These are phyloP conservation scores for Rousettus madagascariensis DNA, from an alignment of 2,797 vertebrate genomes.

Conservation along the genomic window DNA sequence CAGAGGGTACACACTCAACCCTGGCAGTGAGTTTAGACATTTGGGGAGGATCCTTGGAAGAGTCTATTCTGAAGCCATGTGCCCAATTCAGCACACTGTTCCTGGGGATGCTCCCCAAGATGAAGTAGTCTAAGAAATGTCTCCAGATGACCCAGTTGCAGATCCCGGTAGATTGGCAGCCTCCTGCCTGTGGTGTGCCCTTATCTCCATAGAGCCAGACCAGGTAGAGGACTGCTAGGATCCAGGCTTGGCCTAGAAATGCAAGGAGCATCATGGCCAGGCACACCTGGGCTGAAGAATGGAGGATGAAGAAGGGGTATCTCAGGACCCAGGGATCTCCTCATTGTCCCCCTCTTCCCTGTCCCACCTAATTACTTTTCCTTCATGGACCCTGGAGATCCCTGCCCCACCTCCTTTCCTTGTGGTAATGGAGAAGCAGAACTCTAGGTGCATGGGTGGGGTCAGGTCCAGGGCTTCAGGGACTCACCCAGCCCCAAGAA, in stretches of 20 bases:
- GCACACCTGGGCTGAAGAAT: constrained; percentile 84
- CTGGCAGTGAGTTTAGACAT: rapidly evolving
- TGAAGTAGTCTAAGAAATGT: constrained; percentile 87
- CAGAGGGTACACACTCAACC: background rate
- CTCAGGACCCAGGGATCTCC: background rate
- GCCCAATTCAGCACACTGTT: rapidly evolving
- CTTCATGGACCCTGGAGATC: background rate
- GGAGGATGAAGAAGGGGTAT: background rate
- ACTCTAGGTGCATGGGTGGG: background rate
- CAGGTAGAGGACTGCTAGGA: constrained; percentile 82
- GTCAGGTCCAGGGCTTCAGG: background rate
- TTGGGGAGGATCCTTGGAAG: rapidly evolving
- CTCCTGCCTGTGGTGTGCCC: constrained; percentile 85
- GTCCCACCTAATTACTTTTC: background rate
- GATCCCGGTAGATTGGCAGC: constrained; percentile 84
- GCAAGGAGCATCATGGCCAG: constrained; percentile 83
- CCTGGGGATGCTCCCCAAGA: constrained; percentile 77
- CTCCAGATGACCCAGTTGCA: constrained; percentile 83
- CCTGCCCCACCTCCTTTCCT: background rate
- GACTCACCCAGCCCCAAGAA: constrained; percentile 87
- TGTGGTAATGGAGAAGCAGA: background rate
- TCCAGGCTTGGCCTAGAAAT: constrained; percentile 85
- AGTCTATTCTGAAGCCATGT: background rate
- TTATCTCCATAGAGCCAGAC: constrained; percentile 88
- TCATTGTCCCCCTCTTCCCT: rapidly evolving